phyloP scores from a whole-genome alignment of 2,888 invertebrate genomes.

The Leucophenga montana region DNA sequence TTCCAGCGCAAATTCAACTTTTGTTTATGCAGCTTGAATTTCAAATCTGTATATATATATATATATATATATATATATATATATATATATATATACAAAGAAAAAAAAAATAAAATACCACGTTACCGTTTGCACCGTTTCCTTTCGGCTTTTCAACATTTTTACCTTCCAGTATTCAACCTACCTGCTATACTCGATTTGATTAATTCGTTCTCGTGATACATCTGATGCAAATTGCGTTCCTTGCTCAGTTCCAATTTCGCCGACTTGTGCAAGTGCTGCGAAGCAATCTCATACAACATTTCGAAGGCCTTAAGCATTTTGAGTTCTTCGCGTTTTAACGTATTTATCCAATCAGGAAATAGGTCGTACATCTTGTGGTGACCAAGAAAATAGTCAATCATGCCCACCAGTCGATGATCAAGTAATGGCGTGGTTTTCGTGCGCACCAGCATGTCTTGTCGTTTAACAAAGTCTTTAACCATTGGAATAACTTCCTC shows the following conservation, averaged over 20 bases:
- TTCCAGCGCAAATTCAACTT: constrained; percentile 46
- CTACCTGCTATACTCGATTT: constrained; percentile 30
- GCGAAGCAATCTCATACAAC: constrained; percentile 39
- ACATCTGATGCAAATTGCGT: constrained; percentile 46
- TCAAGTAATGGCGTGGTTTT: constrained; percentile 39
- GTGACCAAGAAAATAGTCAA: constrained; percentile 48
- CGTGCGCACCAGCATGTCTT: constrained; percentile 38
- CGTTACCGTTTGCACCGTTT: too few relatives aligned
- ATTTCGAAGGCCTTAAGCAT: constrained; percentile 43
- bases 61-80: neutral
- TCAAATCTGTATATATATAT: constrained; percentile 23
- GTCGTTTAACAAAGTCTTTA: constrained; percentile 30
- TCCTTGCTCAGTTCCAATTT: constrained; percentile 50
- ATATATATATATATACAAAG: neutral
- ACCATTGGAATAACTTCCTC: constrained; percentile 38
- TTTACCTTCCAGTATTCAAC: neutral
- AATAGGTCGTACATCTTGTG: constrained; percentile 39
- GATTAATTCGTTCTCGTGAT: constrained; percentile 43
- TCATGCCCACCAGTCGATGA: constrained; percentile 36
- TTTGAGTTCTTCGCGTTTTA: constrained; percentile 38
- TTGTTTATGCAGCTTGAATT: constrained; percentile 15
- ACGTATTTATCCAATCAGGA: constrained; percentile 34
- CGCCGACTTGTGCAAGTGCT: constrained; percentile 48
- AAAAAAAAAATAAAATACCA: too few relatives aligned
- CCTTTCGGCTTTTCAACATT: too few relatives aligned